These are phyloP conservation scores for Ectemnius continuus DNA, from an alignment of 2,888 invertebrate genomes.

Conservation along the genomic window DNA sequence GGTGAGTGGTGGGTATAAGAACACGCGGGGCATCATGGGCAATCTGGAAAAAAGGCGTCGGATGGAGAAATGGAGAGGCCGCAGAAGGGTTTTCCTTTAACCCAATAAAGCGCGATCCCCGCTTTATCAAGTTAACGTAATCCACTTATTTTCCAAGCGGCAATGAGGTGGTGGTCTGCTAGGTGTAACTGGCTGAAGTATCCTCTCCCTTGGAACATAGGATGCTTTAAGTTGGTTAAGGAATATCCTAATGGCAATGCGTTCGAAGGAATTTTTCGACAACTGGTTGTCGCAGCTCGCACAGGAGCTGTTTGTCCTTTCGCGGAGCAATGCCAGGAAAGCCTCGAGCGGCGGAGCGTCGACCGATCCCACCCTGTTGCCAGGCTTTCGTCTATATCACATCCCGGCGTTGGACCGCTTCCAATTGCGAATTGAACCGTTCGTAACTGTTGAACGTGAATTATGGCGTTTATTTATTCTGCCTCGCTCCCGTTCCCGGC, in stretches of 20 bases:
- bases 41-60: constrained; percentile 14
- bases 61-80: constrained; percentile 14
- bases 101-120: constrained; percentile 61
- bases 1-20: neutral
- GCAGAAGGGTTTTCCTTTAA: constrained; percentile 58
- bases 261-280: constrained; percentile 62
- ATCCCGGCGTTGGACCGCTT: constrained; percentile 66
- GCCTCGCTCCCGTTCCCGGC: constrained; percentile 33
- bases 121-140: constrained; percentile 59
- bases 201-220: neutral
- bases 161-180: constrained; percentile 36
- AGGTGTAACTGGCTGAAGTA: constrained; percentile 30
- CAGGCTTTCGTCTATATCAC: constrained; percentile 51
- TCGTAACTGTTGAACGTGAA: constrained; percentile 74
- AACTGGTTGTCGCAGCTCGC: constrained; percentile 25
- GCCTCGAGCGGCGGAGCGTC: neutral
- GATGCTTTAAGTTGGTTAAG: no score
- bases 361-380: constrained; percentile 13
- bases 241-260: constrained; percentile 28
- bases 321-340: constrained; percentile 41
- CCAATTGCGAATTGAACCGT: constrained; percentile 74
- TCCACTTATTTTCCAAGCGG: constrained; percentile 57
- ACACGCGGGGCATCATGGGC: neutral
- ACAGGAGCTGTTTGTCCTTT: constrained; percentile 54
- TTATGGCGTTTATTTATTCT: constrained; percentile 73